Evolutionary conservation across 2,797 vertebrate species (phyloP), one percentile per base, ranked within the genome.

Genomic region (Sphenodon punctatus): DNA sequence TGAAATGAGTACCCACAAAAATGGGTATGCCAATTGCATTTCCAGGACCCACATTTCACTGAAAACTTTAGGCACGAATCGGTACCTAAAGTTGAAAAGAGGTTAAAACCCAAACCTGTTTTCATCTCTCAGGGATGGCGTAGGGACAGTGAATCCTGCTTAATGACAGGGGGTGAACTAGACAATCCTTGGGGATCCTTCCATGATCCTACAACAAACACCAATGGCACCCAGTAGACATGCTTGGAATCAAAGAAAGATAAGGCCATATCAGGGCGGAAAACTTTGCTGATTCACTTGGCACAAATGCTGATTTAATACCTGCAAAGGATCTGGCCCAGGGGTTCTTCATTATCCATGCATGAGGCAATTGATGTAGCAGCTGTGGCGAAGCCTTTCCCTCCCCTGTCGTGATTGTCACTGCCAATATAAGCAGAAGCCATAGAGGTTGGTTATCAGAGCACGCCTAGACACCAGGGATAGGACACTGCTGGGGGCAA

Each of bases 161-260:
- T n/a, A n/a, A n/a, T n/a, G n/a, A n/a, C n/a, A n/a, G n/a, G n/a
- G n/a, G n/a, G n/a, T n/a, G n/a, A n/a, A n/a, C n/a, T n/a, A n/a
- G n/a, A n/a, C n/a, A n/a, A n/a, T n/a, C n/a, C n/a, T n/a, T n/a
- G n/a, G n/a, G n/a, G n/a, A n/a, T n/a, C n/a, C n/a, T n/a, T n/a
- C n/a, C n/a, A 25, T 72, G 4, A 42, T 66, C 55, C 0, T 0
- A n/a, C 66, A 22, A 46, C 70, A 42, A 36, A 0, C 0, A 20
- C 11, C 58, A 73, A 9, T 6, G 51, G 3, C 25, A n/a, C 10
- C 2, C 10, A 41, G 12, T 1, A 41, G 22, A 23, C 64, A 2
- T 20, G n/a, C 5, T 2, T 49, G 49, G 69, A 65, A 55, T 25
- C 17, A 63, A 67, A 6, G 14, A 69, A n/a, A 53, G n/a, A 1